A percentile compares a stretch with the other conserved stretches of the same genome.
Evolutionary conservation across 2,888 invertebrate genomes (phyloP).

Genomic region (Capitulum mitella): DNA sequence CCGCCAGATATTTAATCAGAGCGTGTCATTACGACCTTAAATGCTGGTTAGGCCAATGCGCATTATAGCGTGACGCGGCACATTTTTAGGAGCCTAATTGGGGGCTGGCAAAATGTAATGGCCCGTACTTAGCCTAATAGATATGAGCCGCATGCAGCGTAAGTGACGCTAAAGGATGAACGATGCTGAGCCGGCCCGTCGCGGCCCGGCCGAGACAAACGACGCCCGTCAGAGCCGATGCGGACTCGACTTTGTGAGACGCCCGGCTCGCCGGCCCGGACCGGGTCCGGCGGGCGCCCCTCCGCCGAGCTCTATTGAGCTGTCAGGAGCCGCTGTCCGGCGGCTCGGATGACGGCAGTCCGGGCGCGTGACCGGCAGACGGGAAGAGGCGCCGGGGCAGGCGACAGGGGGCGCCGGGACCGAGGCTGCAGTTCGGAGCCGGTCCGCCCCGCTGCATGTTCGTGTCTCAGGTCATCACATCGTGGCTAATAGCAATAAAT

Average conservation of each 20-base stretch:
- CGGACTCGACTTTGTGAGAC: not conserved
- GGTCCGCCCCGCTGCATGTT: not conserved
- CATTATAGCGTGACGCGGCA: not conserved
- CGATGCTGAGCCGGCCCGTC: not conserved
- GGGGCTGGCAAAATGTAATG: slow-evolving; percentile 4
- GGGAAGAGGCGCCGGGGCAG: no score
- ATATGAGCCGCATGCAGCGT: not conserved
- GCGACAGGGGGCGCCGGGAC: no score
- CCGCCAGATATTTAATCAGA: not conserved
- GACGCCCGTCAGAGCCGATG: not conserved
- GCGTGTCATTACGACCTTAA: not conserved
- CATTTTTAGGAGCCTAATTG: not conserved
- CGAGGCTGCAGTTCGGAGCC: not conserved
- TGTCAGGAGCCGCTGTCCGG: no score
- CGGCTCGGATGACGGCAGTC: no score
- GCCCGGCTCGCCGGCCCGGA: not conserved
- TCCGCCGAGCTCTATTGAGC: no score
- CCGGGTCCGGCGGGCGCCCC: no score
- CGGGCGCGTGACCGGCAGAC: no score
- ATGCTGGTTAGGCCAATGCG: no score
- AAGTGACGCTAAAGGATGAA: not conserved
- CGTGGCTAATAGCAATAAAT: slow-evolving; percentile 1
- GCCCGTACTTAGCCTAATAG: slow-evolving; percentile 18
- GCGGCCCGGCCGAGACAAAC: not conserved
- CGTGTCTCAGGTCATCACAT: not conserved